Base-by-base conservation (phyloP, 1,140 invertebrate species). In the Drosophila nigromelanica region DNA sequence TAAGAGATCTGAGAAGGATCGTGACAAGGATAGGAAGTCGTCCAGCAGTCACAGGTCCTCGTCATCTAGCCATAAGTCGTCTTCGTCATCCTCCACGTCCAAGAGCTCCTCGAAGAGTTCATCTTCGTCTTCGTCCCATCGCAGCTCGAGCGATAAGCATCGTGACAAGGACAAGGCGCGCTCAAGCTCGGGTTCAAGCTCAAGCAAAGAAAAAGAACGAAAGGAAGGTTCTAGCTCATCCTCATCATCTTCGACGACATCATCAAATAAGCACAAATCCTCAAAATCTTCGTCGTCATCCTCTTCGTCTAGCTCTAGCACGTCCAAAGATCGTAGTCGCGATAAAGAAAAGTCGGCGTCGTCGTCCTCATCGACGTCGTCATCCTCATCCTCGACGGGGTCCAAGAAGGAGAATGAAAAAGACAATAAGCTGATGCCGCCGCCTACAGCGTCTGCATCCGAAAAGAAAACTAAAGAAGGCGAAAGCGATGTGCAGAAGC, bases 341-440 rank as follows among this genome's bases (percentile, higher is more conserved):
- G 78, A 79, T 27, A 86, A 81, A 48, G 92, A 93, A 60, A 94
- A 92, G 86, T 48, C 63, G 37, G 45, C 63, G 14, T 51, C 48
- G 30, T 51, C 48, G 30, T 69, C 68, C 6, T 35, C 33, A 8
- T 33, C 30, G 30, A 7, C 30, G 10, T 72, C 69, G 6, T 64
- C 60, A 12, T 39, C 64, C 6, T 21, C 52, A 4, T 35, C 33
- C 2, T 68, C 67, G 8, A 51, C 68, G 15, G 37, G 63, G 30
- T 48, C 72, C 2, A 89, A 76, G 27, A 83, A 77, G 56, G 85
- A 85, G 58, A 95, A 95, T 75, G 94, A 95, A 79, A 95, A 95
- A 83, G 95, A 95, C 24, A 83, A 89, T 42, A 96, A 96, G 90
- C 80, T 95, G 5, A 94, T 95, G 87, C 93, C 94, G 10, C 94